Conservation (phyloP, 2,797 vertebrate species). For the Gouania willdenowi region DNA sequence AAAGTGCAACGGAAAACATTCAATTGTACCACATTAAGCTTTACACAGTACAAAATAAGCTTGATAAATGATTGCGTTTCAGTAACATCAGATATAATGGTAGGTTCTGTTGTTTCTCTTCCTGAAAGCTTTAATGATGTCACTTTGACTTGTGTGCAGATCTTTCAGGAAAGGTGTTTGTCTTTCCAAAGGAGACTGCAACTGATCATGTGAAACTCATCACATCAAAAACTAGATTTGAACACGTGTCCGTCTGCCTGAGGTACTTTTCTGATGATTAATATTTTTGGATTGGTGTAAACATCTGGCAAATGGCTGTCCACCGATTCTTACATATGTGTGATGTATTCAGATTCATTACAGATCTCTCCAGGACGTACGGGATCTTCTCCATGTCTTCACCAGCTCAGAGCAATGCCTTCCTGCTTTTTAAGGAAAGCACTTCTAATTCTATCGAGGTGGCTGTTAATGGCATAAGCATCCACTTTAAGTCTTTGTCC, state of each 20-base stretch:
- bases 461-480: too few species aligned
- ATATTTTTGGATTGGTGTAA: too few species aligned
- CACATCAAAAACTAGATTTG: neutral
- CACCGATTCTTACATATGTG: neutral
- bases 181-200: constrained; percentile 12
- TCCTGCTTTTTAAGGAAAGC: neutral
- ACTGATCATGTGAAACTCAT: constrained; percentile 4
- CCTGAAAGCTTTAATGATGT: neutral
- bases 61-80: too few species aligned
- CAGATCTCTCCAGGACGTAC: constrained; percentile 18
- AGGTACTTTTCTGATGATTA: constrained; percentile 8
- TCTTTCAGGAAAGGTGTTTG: constrained; percentile 28
- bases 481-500: constrained; percentile 1
- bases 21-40: too few species aligned
- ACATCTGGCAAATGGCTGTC: too few species aligned
- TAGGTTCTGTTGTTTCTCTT: neutral
- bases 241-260: constrained; percentile 6
- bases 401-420: accelerated
- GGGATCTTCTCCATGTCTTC: constrained; percentile 19
- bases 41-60: too few species aligned
- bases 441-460: neutral
- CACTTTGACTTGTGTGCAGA: constrained; percentile 8
- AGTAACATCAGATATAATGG: too few species aligned
- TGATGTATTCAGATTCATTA: constrained; percentile 21
- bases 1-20: too few species aligned